These are phyloP conservation scores for Papilio elwesi DNA, from an alignment of 2,888 invertebrate species.

Conservation along the genomic window DNA sequence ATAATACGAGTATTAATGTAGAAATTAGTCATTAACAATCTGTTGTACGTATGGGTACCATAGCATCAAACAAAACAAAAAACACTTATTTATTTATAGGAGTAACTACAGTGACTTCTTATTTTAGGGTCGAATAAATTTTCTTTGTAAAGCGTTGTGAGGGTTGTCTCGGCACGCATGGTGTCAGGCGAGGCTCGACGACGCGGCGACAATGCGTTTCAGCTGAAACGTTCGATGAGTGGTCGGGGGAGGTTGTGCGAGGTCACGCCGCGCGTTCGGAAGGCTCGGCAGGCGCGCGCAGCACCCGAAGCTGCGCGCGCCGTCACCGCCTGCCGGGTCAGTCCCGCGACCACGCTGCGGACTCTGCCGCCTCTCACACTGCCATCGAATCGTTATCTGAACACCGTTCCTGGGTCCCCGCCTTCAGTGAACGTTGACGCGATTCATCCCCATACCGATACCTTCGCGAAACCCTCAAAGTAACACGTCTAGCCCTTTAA, in stretches of 20 bases:
- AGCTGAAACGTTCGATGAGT: slow-evolving; percentile 72
- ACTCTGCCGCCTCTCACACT: slow-evolving; percentile 76
- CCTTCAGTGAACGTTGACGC: slow-evolving; percentile 66
- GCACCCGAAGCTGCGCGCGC: slow-evolving; percentile 73
- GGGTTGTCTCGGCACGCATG: slow-evolving; percentile 25
- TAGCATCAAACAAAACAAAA: slow-evolving; percentile 8
- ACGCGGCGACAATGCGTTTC: slow-evolving; percentile 70
- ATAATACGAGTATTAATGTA: too few relatives aligned
- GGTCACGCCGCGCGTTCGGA: slow-evolving; percentile 62
- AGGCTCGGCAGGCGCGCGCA: slow-evolving; percentile 60
- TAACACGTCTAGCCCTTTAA: slow-evolving; percentile 54
- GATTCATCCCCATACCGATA: slow-evolving; percentile 54
- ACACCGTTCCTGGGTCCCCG: slow-evolving; percentile 72
- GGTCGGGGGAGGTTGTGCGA: slow-evolving; percentile 74
- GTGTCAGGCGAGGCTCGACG: slow-evolving; percentile 51
- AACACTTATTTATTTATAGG: slow-evolving; percentile 17
- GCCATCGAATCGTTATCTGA: slow-evolving; percentile 77
- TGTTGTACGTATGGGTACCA: background rate
- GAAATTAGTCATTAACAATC: background rate
- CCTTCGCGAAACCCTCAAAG: slow-evolving; percentile 52
- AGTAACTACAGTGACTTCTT: slow-evolving; percentile 19
- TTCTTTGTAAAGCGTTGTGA: slow-evolving; percentile 23
- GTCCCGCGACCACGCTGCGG: slow-evolving; percentile 77
- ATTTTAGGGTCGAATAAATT: slow-evolving; percentile 26
- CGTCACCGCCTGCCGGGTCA: slow-evolving; percentile 68